Conservation (phyloP, 2,113 vertebrate genomes). For the Epinephelus fuscoguttatus region DNA sequence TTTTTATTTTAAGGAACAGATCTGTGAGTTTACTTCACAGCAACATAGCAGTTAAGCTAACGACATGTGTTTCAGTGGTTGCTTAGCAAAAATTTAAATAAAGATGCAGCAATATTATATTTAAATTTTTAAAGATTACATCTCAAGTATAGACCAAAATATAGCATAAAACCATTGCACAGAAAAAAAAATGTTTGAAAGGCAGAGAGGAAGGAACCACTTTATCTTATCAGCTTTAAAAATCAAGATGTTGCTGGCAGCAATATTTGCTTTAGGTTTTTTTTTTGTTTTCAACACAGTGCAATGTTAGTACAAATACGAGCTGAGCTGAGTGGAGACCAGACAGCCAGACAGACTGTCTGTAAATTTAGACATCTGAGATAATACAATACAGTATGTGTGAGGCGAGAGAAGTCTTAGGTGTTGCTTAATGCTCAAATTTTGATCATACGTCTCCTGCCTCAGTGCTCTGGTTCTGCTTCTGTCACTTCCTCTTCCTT, state of each 20-base stretch:
- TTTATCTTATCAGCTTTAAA: constrained; percentile 8
- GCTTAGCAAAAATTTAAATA: no score
- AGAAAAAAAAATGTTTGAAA: not conserved
- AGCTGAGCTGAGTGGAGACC: not conserved
- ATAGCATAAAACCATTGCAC: not conserved
- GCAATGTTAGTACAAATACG: not conserved
- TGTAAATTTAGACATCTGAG: not conserved
- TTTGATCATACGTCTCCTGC: constrained; percentile 3
- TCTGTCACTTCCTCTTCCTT: constrained; percentile 74
- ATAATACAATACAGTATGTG: not conserved
- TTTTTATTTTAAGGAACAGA: no score
- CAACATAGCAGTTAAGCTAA: no score
- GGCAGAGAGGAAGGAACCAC: constrained; percentile 8
- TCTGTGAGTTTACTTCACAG: no score
- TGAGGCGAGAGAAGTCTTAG: not conserved
- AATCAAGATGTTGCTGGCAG: not conserved
- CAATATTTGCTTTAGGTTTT: not conserved
- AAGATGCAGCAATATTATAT: not conserved
- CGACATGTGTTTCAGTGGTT: no score
- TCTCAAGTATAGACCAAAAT: not conserved
- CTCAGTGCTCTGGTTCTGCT: constrained; percentile 41
- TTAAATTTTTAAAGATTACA: not conserved
- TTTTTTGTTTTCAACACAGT: not conserved
- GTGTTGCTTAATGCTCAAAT: not conserved
- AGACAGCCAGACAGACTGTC: not conserved